Evolutionary conservation across 1,140 invertebrate genomes (phyloP), one percentile per base, ranked within the genome.

Genomic region (Hermetia illucens): DNA sequence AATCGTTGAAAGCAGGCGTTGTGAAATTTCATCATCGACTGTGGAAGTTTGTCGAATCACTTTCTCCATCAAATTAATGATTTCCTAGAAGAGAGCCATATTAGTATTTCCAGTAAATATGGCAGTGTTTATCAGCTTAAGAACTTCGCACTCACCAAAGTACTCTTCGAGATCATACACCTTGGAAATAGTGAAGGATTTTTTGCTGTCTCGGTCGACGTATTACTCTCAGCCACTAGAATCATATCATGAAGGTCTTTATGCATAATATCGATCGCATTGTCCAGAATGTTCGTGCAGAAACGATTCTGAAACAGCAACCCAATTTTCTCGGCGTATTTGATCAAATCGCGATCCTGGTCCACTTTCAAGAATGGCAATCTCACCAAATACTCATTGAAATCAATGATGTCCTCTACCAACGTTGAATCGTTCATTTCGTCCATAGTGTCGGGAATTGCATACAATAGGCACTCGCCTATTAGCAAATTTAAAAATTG

Each of bases 171-270:
- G n/a, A 83, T 71, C 47, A 72, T 71, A 56, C 79, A 83, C 32
- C 61, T 61, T 18, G 72, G 70, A 47, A 75, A 68, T 10, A 50
- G 37, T 16, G 51, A 45, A 1, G 48, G 48, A 48, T 53, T 55
- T 33, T 33, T 46, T 12, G 40, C 29, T 16, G 47, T 50, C 1
- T 53, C 45, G 3, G 57, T 51, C 1, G 62, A 46, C 5, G 58
- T 50, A 38, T 48, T 66, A 34, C 64, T 63, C 2, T 64, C 58
- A 3, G 68, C 70, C 46, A 77, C 64, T 43, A 71, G 69, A 36
- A 79, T 71, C 34, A 80, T 79, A 41, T 80, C 73, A 53, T 87
- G 82, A 21, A 92, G 64, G 58, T 91, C 82, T 50, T 82, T 78
- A 38, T 76, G 75, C 68, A 90, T 84, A 17, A 92, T 74, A 43